Evolutionary conservation across 2,113 vertebrate genomes (phyloP), one percentile per base, ranked within the genome.

Genomic region (Tragelaphus scriptus): DNA sequence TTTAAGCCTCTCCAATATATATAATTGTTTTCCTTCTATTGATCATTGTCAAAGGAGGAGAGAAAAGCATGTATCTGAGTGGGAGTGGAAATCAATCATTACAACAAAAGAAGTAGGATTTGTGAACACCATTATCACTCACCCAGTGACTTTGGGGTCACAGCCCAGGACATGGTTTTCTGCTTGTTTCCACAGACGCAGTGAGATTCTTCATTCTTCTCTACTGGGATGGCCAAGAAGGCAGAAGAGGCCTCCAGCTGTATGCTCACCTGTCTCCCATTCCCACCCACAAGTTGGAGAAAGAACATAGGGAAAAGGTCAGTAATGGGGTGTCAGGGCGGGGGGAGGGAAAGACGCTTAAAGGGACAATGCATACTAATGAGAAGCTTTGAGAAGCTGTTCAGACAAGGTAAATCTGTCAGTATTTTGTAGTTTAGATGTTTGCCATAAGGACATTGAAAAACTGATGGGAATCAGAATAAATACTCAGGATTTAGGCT

Each of bases 101-200:
- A 16, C 15, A 47, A 26, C 19, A 14, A 32, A 58, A 16, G 17
- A 79, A 23, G 36, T 6, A 23, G 40, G 47, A 65, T 65, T 53
- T n/a, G 28, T 30, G 17, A 91, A 68, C 26, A 44, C 3, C 5
- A 2, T 63, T 55, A 51, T 13, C 11, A 95, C 98, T 98, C 97
- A 99, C 99, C 99, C 96, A 99, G 93, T 75, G 98, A 98, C 89
- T 92, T 98, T 25, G 98, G 98, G n/a, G 97, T 98, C 85, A 99
- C 98, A 30, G 53, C 17, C 99, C 99, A 99, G 86, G 98, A 95
- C 56, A 98, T 1, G 6, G 98, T 99, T 98, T 98, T 98, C 53
- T 94, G 98, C 49, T 92, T 96, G 47, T 98, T 98, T 53, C 32
- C 55, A 21, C 98, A 99, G 86, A 99, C 14, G 68, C 99, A 99